Conservation (phyloP, 2,888 invertebrate genomes). For the Caenorhabditis virilis region DNA sequence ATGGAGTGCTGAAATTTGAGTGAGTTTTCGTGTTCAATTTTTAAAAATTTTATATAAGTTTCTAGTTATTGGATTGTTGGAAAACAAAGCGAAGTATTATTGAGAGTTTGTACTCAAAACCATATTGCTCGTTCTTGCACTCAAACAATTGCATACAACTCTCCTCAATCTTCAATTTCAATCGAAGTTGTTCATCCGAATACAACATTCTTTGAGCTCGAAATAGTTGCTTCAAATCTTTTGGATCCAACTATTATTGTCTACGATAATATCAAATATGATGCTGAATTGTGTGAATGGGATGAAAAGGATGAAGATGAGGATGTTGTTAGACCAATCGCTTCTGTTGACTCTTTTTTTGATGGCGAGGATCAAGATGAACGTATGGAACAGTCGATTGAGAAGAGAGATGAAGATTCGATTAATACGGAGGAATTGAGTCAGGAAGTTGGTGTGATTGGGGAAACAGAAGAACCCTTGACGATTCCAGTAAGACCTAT, state of each 20-base stretch:
- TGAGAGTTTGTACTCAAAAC: constrained; percentile 59
- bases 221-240: constrained; percentile 54
- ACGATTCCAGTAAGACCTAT: constrained; percentile 28
- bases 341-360: constrained; percentile 25
- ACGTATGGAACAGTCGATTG: neutral
- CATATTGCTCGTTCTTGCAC: constrained; percentile 54
- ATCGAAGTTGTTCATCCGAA: constrained; percentile 60
- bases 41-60: too few species aligned
- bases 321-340: constrained; percentile 14
- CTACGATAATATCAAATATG: constrained; percentile 55
- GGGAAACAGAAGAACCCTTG: constrained; percentile 1
- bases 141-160: constrained; percentile 49
- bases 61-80: constrained; percentile 57
- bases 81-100: constrained; percentile 31
- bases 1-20: constrained; percentile 56
- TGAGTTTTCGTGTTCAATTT: constrained; percentile 7
- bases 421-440: neutral
- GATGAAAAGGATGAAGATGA: constrained; percentile 7
- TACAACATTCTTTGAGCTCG: constrained; percentile 48
- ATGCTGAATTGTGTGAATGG: constrained; percentile 48
- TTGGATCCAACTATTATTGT: constrained; percentile 48
- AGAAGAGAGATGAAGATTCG: constrained; percentile 5
- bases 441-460: constrained; percentile 1
- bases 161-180: constrained; percentile 35
- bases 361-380: constrained; percentile 24